These are phyloP conservation scores for Benthosema pterotum DNA, from an alignment of 2,797 vertebrate species.

Conservation along the genomic window DNA sequence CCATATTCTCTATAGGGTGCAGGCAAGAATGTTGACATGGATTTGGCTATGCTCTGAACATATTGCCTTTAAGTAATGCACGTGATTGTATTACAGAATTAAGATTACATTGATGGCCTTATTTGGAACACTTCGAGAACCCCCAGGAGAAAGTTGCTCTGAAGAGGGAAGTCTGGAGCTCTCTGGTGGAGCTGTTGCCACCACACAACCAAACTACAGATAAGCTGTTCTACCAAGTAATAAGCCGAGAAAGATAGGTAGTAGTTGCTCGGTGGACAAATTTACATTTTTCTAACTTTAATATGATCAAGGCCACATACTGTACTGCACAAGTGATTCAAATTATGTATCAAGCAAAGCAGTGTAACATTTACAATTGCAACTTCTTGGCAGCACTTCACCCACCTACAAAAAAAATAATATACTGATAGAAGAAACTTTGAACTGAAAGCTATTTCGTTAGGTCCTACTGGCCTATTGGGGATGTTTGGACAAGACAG, in stretches of 20 bases:
- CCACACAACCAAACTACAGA: no score
- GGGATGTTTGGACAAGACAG: slow-evolving; percentile 77
- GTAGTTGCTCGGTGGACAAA: background rate
- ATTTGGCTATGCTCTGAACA: slow-evolving; percentile 40
- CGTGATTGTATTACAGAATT: slow-evolving; percentile 23
- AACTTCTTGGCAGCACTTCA: slow-evolving; percentile 22
- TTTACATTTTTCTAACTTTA: slow-evolving; percentile 7
- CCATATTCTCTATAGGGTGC: slow-evolving; percentile 50
- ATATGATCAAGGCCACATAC: slow-evolving; percentile 18
- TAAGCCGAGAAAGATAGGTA: no score
- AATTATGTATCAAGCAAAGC: background rate
- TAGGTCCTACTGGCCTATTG: slow-evolving; percentile 69
- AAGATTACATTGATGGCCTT: no score
- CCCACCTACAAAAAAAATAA: slow-evolving; percentile 13
- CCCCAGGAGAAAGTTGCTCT: no score
- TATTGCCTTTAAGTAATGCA: slow-evolving; percentile 40
- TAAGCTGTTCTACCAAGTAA: no score
- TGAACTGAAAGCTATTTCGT: slow-evolving; percentile 68
- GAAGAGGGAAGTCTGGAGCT: no score
- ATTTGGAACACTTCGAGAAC: no score
- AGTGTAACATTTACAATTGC: no score
- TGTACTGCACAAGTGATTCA: no score
- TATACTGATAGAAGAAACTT: slow-evolving; percentile 44
- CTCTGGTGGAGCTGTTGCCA: no score
- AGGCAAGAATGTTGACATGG: slow-evolving; percentile 37